Evolutionary conservation across 53 echinoderm and acorn worm genomes (phyloP), one percentile per base, ranked within the genome.

Genomic region (Holothuria leucospilota): DNA sequence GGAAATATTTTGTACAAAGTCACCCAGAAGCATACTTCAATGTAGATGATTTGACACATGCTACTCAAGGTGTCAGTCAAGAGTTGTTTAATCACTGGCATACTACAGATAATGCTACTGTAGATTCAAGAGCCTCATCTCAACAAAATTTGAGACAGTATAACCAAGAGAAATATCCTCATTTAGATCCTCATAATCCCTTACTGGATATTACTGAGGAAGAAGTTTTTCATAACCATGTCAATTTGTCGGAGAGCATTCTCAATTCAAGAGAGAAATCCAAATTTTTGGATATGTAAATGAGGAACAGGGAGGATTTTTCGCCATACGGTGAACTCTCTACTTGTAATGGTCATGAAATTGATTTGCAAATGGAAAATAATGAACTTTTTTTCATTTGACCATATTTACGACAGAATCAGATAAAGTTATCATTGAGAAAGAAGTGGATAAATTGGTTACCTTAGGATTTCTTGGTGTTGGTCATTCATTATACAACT

Each of bases 371-470:
- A 71, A 23, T 88, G 29, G 82, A 68, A 13, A 89, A 89, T 60
- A 16, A 84, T 51, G 84, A 89, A 26, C 84, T 84, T 49, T 84
- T 82, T 70, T 88, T 88, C n/a, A n/a, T n/a, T n/a, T n/a, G n/a
- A n/a, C n/a, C n/a, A n/a, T n/a, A n/a, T n/a, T n/a, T 39, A 68
- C 80, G 5, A 82, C 89, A 39, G 83, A 89, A 16, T 12, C 41
- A 16, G 83, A 84, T 29, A 89, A 89, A 20, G 59, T 13, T 12
- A 52, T 29, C 2, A 83, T 89, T 20, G 83, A n/a, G n/a, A n/a
- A n/a, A n/a, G n/a, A n/a, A n/a, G n/a, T n/a, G n/a, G n/a, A n/a
- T n/a, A n/a, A n/a, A 82, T 68, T 89, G 12, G 84, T 89, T 39
- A 89, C 68, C 56, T 25, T 89, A 29, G 71, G 89, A 10, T 70